Percentiles rank a stretch among this genome's conserved stretches.
Evolutionary conservation across 2,888 invertebrate genomes (phyloP).

Genomic region (Melanostoma scalare): DNA sequence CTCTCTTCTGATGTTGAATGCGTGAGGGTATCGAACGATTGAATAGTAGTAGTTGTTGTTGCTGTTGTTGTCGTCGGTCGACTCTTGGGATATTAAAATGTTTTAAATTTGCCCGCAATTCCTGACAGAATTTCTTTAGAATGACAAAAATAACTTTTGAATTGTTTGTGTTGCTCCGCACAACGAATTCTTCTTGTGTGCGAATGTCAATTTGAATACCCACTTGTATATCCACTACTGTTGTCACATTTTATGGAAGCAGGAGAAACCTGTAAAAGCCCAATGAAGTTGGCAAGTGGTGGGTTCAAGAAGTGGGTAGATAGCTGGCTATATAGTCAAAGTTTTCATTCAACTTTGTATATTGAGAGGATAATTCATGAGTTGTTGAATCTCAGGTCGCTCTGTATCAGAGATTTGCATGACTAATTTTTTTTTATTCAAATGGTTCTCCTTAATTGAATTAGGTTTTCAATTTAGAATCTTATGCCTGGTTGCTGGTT

Average conservation of each 20-base stretch:
- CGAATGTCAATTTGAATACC: slow-evolving; percentile 48
- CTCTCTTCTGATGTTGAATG: slow-evolving; percentile 2
- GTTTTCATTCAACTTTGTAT: slow-evolving; percentile 42
- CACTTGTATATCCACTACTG: slow-evolving; percentile 4
- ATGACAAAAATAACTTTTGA: slow-evolving; percentile 33
- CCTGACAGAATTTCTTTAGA: slow-evolving; percentile 16
- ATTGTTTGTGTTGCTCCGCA: slow-evolving; percentile 19
- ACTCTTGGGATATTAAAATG: slow-evolving; percentile 16
- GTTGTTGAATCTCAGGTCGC: slow-evolving; percentile 40
- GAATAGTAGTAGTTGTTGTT: slow-evolving; percentile 4
- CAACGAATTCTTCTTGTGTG: slow-evolving; percentile 35
- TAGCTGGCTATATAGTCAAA: slow-evolving; percentile 11
- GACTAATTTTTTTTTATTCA: slow-evolving; percentile 49
- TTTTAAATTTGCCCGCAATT: slow-evolving; percentile 1
- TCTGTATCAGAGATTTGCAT: slow-evolving; percentile 49
- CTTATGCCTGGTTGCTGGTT: background rate
- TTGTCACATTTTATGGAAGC: slow-evolving; percentile 9
- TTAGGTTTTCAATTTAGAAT: slow-evolving; percentile 37
- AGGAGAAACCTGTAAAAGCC: background rate
- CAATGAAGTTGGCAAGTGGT: slow-evolving; percentile 28
- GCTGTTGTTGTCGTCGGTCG: slow-evolving; percentile 10
- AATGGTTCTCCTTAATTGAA: slow-evolving; percentile 50
- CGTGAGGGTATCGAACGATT: slow-evolving; percentile 2
- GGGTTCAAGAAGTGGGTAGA: slow-evolving; percentile 2
- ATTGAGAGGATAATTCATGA: slow-evolving; percentile 56